Base-by-base conservation (phyloP, 2,888 invertebrate genomes). In the Clitarchus hookeri region DNA sequence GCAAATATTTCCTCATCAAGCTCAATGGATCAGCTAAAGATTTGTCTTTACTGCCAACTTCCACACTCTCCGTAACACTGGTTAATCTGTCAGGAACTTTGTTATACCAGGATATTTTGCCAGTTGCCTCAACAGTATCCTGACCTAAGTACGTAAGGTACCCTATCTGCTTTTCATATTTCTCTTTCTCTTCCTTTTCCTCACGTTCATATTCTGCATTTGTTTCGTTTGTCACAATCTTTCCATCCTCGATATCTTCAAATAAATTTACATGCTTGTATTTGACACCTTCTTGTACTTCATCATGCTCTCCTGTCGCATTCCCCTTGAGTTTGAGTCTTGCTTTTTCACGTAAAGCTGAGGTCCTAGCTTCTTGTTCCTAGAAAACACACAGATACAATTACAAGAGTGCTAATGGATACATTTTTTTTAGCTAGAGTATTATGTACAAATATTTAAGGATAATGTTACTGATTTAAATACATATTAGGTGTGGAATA, bases 131-230 rank as follows among this genome's bases (percentile, higher is more conserved):
- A 91, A 97, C 95, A 65, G 97, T 96, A 90, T 97, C 97, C 92
- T 99, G 98, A 0, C 98, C 99, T 86, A 99, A 93, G 92, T 98
- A 99, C 6, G 98, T 98, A 78, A 99, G 93, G 90, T 98, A 97
- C 0, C 99, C 99, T 90, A 99, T 98, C 92, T 98, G 97, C 91
- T 98, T 99, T 91, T 99, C 99, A 93, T 98, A 98, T 89, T 98
- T 97, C 91, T 99, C 98, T 90, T 96, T 95, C 91, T 98, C 98
- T 86, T 96, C 96, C 91, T 97, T 98, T 88, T 96, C 94, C 90
- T 99, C 99, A 88, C 94, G 94, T 89, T 98, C 97, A 91, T 98
- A 96, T 85, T 98, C 98, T 89, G 94, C 95, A 90, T 99, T 99
- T 0, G 94, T 94, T 88, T 94, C 94, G 88, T 93, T 93, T 36